These are phyloP conservation scores for Neogale vison DNA, from an alignment of 2,113 vertebrate species.

Conservation along the genomic window DNA sequence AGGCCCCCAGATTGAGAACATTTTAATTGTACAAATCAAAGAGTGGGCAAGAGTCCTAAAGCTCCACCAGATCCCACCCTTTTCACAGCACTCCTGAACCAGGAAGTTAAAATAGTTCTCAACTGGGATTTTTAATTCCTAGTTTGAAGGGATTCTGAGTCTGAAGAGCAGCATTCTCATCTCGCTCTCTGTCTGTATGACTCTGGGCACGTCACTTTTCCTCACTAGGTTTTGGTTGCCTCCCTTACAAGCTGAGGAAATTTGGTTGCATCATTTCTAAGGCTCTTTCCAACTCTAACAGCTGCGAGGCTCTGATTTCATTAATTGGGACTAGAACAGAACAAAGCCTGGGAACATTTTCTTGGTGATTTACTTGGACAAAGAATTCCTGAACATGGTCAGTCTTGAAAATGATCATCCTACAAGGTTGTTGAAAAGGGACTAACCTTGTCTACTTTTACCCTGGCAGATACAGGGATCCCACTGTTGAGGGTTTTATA, in stretches of 20 bases:
- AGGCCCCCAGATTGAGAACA: not conserved
- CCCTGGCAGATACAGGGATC: not conserved
- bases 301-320: not conserved
- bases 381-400: not conserved
- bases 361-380: not conserved
- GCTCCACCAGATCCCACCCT: not conserved
- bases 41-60: not conserved
- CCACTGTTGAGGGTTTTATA: not conserved
- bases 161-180: not conserved
- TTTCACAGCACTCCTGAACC: not conserved
- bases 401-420: not conserved
- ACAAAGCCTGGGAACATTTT: not conserved
- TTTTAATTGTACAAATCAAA: not conserved
- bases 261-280: not conserved
- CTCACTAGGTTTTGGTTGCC: not conserved
- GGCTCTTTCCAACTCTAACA: not conserved
- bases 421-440: not conserved
- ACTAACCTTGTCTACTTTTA: not conserved
- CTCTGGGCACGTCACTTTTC: not conserved
- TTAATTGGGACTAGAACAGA: not conserved
- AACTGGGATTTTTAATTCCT: slow-evolving; percentile 1
- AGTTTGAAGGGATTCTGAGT: not conserved
- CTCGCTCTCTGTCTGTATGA: not conserved
- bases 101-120: not conserved
- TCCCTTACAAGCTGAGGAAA: not conserved